Evolutionary conservation across 2,888 invertebrate species (phyloP).

Genomic region (Diachrysia chrysitis): DNA sequence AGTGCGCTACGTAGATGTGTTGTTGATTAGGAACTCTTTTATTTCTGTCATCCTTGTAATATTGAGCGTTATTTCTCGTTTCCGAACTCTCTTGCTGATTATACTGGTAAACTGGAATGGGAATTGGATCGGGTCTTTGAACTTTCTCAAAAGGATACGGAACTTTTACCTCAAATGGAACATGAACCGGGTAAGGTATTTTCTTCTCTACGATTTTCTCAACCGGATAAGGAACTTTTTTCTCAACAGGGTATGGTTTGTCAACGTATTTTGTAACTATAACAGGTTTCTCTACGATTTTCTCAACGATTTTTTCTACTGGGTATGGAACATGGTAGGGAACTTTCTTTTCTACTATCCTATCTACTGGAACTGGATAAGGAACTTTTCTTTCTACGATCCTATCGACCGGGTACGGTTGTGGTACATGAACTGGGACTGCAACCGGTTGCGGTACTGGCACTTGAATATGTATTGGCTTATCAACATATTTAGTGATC

Average conservation of each 20-base stretch:
- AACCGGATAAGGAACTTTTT: slow-evolving; percentile 81
- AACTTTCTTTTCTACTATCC: slow-evolving; percentile 85
- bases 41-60: slow-evolving; percentile 48
- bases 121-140: slow-evolving; percentile 57
- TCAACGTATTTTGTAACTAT: slow-evolving; percentile 82
- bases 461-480: slow-evolving; percentile 80
- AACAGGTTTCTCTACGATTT: slow-evolving; percentile 90
- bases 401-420: slow-evolving; percentile 87
- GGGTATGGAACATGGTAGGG: slow-evolving; percentile 82
- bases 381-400: slow-evolving; percentile 86
- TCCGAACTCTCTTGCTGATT: slow-evolving; percentile 46
- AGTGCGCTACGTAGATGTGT: slow-evolving; percentile 48
- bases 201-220: slow-evolving; percentile 87
- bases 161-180: slow-evolving; percentile 86
- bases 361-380: slow-evolving; percentile 81
- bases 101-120: slow-evolving; percentile 59
- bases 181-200: slow-evolving; percentile 88
- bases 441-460: slow-evolving; percentile 80
- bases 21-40: slow-evolving; percentile 36
- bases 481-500: slow-evolving; percentile 83
- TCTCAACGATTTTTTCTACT: slow-evolving; percentile 84
- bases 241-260: slow-evolving; percentile 86
- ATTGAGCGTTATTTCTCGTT: slow-evolving; percentile 53
- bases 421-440: slow-evolving; percentile 77
- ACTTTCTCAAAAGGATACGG: slow-evolving; percentile 80